Evolutionary conservation across 2,888 invertebrate species (phyloP), one percentile per base, ranked within the genome.

Genomic region (Sminthurides aquaticus): DNA sequence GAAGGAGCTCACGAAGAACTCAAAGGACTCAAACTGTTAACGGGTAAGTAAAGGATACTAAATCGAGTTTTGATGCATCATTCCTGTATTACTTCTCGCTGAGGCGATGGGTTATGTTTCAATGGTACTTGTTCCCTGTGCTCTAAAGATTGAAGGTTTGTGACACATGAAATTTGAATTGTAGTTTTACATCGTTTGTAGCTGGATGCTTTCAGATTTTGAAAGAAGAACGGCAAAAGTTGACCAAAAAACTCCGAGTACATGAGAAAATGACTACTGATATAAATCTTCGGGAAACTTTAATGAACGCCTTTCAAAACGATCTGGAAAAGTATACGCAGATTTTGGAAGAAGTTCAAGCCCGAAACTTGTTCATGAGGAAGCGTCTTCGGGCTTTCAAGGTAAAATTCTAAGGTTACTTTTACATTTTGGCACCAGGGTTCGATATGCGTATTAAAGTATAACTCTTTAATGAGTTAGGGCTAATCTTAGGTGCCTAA

Each of bases 11-110:
- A 81, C 49, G 74, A 76, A 11, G 82, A 84, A 69, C 71, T 86
- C 2, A 77, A 78, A 0, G 83, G 84, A 58, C 71, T 85, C 65
- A 86, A 86, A 71, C 82, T 80, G 74, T 81, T 84, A 78, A 82
- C 83, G 0, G 85, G 84, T 11, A 52, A 52, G 20, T 18, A 8
- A 43, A 11, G 8, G 43, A 43, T 11, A 43, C 18, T 18, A 43
- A 43, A 11, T 18, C 43, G 43, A 43, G 43, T 43, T 43, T 43
- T 18, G n/a, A n/a, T n/a, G n/a, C n/a, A n/a, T n/a, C n/a, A n/a
- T n/a, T n/a, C n/a, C n/a, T n/a, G n/a, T n/a, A n/a, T n/a, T n/a
- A n/a, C n/a, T n/a, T n/a, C n/a, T n/a, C n/a, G n/a, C n/a, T n/a
- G n/a, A n/a, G n/a, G n/a, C n/a, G n/a, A n/a, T n/a, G n/a, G n/a